Evolutionary conservation across 2,113 vertebrate genomes (phyloP).

Genomic region (Pelmatolapia mariae): DNA sequence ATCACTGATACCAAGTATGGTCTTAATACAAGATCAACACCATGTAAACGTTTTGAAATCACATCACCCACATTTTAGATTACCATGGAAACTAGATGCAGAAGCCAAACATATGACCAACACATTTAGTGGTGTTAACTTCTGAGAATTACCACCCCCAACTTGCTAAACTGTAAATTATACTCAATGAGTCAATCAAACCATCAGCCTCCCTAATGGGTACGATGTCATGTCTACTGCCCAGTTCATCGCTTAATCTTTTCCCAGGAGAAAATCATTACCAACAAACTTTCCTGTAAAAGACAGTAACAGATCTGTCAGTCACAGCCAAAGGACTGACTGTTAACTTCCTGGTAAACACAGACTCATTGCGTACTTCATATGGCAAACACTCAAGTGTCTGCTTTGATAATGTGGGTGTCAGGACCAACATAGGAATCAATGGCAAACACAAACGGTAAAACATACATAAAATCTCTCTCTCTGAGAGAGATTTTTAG

Average conservation of each 20-base stretch:
- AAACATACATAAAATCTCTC: background rate
- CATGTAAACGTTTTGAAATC: slow-evolving; percentile 15
- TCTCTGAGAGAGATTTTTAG: background rate
- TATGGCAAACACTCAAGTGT: background rate
- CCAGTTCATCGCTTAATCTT: background rate
- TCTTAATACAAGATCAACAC: slow-evolving; percentile 38
- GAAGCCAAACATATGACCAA: slow-evolving; percentile 49
- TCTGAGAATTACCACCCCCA: slow-evolving; percentile 20
- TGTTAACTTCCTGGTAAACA: slow-evolving; percentile 26
- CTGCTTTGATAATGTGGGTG: background rate
- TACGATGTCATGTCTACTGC: slow-evolving; percentile 26
- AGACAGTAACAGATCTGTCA: background rate
- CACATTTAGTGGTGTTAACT: slow-evolving; percentile 35
- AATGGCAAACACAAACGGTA: background rate
- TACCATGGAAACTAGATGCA: slow-evolving; percentile 29
- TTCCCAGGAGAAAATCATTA: slow-evolving; percentile 12
- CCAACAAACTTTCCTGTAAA: slow-evolving; percentile 25
- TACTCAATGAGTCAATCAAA: slow-evolving; percentile 58
- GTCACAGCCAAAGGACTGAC: slow-evolving; percentile 43
- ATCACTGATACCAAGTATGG: background rate
- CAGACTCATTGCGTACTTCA: background rate
- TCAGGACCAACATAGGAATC: background rate
- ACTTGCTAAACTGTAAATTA: slow-evolving; percentile 27
- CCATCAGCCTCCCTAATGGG: background rate
- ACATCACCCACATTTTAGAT: slow-evolving; percentile 1